Evolutionary conservation across 2,797 vertebrate genomes (phyloP).

Genomic region (Schizopygopsis pylzovi): DNA sequence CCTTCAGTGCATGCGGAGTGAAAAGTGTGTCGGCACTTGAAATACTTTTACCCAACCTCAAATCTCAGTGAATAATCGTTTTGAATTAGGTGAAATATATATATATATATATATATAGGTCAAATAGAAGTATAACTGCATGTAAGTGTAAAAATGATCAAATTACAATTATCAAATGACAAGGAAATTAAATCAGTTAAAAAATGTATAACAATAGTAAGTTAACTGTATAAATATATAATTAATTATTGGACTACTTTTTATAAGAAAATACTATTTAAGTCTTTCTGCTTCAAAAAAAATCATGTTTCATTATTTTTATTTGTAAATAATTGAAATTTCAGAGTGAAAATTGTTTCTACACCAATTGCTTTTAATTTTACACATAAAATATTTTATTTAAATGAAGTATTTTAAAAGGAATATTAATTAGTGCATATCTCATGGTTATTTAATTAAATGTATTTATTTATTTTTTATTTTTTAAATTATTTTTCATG

Average conservation of each 20-base stretch:
- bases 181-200: background rate
- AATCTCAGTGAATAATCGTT: background rate
- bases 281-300: background rate
- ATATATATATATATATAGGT: too few species aligned
- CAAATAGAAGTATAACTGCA: background rate
- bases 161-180: background rate
- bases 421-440: background rate
- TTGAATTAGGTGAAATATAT: too few species aligned
- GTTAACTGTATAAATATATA: background rate
- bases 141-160: background rate
- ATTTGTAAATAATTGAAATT: background rate
- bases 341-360: background rate
- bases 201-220: background rate
- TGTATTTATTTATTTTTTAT: background rate
- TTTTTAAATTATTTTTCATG: background rate
- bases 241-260: background rate
- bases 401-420: background rate
- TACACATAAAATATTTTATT: background rate
- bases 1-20: conserved; percentile 12
- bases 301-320: background rate
- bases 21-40: conserved; percentile 46
- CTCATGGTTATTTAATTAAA: background rate
- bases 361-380: background rate
- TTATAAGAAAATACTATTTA: background rate
- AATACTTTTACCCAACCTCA: background rate